A percentile compares a stretch with the other conserved stretches of the same genome.
Evolutionary conservation across 2,113 vertebrate species (phyloP).

Genomic region (Saguinus imperator): DNA sequence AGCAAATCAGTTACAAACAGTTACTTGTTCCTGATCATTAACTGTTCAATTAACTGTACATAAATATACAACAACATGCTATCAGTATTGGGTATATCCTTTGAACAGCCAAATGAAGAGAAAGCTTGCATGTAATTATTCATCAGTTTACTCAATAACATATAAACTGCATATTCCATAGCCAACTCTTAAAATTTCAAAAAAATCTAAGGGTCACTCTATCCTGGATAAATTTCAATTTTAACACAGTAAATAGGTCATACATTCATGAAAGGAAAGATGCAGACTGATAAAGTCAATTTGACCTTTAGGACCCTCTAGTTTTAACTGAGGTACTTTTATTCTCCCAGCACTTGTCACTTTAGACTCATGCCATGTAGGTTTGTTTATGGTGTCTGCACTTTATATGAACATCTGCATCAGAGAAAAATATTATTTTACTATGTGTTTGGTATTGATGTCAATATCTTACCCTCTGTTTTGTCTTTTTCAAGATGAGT

Average conservation of each 20-base stretch:
- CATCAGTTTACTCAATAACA: not conserved
- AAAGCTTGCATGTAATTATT: not conserved
- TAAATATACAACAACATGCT: not conserved
- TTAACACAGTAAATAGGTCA: not conserved
- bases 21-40: not conserved
- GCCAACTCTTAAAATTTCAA: not conserved
- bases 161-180: not conserved
- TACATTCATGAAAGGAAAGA: not conserved
- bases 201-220: not conserved
- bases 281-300: accelerated
- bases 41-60: not conserved
- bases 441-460: not conserved
- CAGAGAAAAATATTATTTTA: not conserved
- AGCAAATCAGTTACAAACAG: not conserved
- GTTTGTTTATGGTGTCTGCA: not conserved
- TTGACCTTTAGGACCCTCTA: not conserved
- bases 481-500: conserved; percentile 20
- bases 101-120: not conserved
- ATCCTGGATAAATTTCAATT: not conserved
- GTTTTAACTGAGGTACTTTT: not conserved
- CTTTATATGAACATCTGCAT: not conserved
- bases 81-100: not conserved
- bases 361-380: not conserved
- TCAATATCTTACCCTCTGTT: not conserved
- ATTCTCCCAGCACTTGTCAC: not conserved